Conservation (phyloP, 2,797 vertebrate species). For the Melanitta fusca region DNA sequence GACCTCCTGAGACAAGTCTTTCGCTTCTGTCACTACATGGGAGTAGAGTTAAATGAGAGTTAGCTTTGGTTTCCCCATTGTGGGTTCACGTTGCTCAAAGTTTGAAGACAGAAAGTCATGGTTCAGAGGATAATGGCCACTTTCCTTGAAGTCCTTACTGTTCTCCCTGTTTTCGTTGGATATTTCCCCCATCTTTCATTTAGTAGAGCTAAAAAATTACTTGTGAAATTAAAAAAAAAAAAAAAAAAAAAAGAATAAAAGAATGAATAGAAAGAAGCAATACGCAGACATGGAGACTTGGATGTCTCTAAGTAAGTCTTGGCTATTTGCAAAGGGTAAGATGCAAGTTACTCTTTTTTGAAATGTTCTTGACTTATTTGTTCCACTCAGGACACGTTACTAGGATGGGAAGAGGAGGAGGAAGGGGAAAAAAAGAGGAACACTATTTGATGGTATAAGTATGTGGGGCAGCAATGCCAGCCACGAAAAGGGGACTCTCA, state of each 20-base stretch:
- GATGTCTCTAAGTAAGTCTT: neutral
- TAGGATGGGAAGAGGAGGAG: neutral
- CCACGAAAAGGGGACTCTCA: neutral
- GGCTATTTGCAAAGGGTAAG: neutral
- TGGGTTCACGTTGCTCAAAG: neutral
- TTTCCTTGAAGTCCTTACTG: neutral
- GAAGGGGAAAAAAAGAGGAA: neutral
- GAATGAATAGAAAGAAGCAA: neutral
- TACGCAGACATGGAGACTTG: neutral
- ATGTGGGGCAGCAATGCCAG: neutral
- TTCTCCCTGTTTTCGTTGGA: neutral
- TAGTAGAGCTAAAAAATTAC: neutral
- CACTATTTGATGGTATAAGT: neutral
- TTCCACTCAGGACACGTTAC: neutral
- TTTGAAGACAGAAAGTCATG: neutral
- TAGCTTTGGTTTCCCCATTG: neutral
- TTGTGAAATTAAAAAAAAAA: neutral
- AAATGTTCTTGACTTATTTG: slow-evolving; percentile 15
- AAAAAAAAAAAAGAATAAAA: neutral
- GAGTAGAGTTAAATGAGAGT: neutral
- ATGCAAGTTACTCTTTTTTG: neutral
- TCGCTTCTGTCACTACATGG: neutral
- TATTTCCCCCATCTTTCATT: neutral
- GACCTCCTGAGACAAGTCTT: neutral
- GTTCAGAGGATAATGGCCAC: neutral